Evolutionary conservation across 2,113 vertebrate genomes (phyloP), one percentile per base, ranked within the genome.

Genomic region (Pipra filicauda): DNA sequence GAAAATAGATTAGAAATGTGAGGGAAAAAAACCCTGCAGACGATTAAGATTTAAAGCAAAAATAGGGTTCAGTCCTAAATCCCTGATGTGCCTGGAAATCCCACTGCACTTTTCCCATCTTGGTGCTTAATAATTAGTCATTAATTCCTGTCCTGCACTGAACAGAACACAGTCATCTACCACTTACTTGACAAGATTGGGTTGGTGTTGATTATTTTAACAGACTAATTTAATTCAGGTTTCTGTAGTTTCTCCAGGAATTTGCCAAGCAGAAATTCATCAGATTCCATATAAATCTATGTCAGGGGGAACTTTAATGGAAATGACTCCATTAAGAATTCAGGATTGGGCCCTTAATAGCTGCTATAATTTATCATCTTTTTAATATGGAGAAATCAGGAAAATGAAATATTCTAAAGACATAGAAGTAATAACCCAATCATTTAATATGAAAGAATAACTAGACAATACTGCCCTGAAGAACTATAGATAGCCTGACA

Each of bases 231-330:
- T 94, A 94, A 96, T 93, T 95, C 96, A 91, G 93, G 92, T 94
- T 96, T 96, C 93, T 27, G 72, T 41, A 93, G 85, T 91, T 93
- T 95, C 94, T 86, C 88, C 8, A 88, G 78, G 92, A 97, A 94
- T 96, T 88, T 65, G 85, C 83, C 90, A 88, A 92, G 92, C 61
- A 80, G 92, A 90, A 95, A 93, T 95, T 96, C 88, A 96, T 96
- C 93, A 96, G 92, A 94, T 95, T 94, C 95, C 88, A 21, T 84
- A 95, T 96, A 96, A 96, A 97, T 95, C 95, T 95, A 26, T 78
- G 95, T 95, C 93, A 64, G 73, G 35, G 43, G 72, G 41, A 89
- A 57, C 61, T 94, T 65, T 93, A 96, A 96, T 94, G 95, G 75
- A 96, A 96, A 96, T 92, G 5, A 52, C 76, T 46, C 11, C 90